Evolutionary conservation across 2,113 vertebrate species (phyloP).

Genomic region (Hippocampus barbouri): DNA sequence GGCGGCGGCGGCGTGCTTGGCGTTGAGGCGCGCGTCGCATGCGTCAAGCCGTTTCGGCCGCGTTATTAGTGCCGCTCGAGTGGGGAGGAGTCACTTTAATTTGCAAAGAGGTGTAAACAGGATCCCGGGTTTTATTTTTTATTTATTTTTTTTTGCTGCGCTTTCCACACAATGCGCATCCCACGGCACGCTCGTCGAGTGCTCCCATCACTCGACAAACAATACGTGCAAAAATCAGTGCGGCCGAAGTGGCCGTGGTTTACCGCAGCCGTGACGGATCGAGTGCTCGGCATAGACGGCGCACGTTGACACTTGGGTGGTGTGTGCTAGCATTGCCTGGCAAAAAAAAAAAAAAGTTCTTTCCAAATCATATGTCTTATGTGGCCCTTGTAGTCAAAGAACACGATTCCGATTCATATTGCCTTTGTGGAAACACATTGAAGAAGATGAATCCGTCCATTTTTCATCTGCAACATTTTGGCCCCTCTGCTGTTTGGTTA

Average conservation of each 20-base stretch:
- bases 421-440: too few species aligned
- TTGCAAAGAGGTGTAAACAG: constrained; percentile 55
- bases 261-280: not conserved
- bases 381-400: too few species aligned
- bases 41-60: constrained; percentile 61
- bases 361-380: too few species aligned
- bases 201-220: constrained; percentile 47
- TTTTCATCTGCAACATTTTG: too few species aligned
- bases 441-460: too few species aligned
- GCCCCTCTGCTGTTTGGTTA: too few species aligned
- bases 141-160: constrained; percentile 17
- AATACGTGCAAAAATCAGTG: constrained; percentile 37
- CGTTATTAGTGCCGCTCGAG: constrained; percentile 59
- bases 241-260: not conserved
- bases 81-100: constrained; percentile 66
- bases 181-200: constrained; percentile 39
- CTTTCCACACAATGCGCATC: constrained; percentile 34
- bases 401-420: too few species aligned
- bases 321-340: not conserved
- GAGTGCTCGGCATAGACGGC: not conserved
- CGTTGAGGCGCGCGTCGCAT: not conserved
- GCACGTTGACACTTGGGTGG: not conserved
- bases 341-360: too few species aligned
- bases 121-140: constrained; percentile 1
- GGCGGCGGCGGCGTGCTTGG: constrained; percentile 18